phyloP scores from a whole-genome alignment of 2,797 vertebrate genomes.

The Cichlasoma orientale region DNA sequence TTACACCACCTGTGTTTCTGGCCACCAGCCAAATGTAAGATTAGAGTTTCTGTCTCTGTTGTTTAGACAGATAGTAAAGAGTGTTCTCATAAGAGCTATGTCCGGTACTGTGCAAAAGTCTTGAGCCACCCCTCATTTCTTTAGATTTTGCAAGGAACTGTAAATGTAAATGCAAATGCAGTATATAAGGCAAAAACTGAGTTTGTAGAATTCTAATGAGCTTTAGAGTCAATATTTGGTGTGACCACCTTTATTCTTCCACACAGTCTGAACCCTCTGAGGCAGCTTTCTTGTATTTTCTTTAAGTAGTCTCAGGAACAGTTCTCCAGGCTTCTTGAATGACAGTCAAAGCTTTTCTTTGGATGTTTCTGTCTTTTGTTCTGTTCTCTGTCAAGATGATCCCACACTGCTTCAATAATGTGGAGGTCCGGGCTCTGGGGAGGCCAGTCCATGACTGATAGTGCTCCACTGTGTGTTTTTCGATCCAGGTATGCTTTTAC shows the following conservation, averaged over 20 bases:
- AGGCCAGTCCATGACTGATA: accelerated
- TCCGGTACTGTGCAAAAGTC: too few species aligned
- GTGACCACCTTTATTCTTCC: too few species aligned
- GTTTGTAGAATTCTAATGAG: too few species aligned
- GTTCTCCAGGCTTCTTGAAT: too few species aligned
- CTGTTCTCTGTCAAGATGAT: background rate
- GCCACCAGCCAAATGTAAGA: background rate
- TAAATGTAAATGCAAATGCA: background rate
- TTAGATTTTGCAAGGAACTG: background rate
- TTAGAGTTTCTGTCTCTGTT: background rate
- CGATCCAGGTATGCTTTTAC: background rate
- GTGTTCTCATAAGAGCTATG: too few species aligned
- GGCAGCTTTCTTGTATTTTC: too few species aligned
- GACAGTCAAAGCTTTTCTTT: too few species aligned
- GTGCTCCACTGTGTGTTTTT: background rate
- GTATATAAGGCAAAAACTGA: background rate
- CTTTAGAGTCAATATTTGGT: too few species aligned
- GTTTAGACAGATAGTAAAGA: too few species aligned
- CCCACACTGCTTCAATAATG: background rate
- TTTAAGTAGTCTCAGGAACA: too few species aligned
- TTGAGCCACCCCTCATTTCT: background rate
- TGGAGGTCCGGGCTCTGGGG: background rate
- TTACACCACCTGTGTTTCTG: background rate
- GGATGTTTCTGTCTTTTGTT: too few species aligned
- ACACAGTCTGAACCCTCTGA: too few species aligned